Base-by-base conservation (phyloP, 2,888 invertebrate species). In the Meteorus colon region DNA sequence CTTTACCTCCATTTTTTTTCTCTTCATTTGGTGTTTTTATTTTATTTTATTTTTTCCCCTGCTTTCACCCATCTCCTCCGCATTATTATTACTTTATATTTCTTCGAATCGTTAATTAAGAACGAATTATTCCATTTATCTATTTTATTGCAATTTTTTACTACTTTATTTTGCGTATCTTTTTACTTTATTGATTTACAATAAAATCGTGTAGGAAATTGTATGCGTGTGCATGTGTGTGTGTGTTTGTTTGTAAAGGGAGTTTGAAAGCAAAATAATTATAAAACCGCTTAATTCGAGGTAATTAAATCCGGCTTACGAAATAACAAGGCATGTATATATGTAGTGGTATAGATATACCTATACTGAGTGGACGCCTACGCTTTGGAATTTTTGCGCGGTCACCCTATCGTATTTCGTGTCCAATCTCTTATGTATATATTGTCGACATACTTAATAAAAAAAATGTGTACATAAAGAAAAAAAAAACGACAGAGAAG, bases 281-380 rank as follows among this genome's bases (percentile, higher is more conserved):
- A 55, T 55, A 83, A 85, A 85, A 83, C 81, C 80, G 80, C 82
- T 83, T 83, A 81, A 85, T 83, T 83, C 81, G 81, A 82, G 81
- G 82, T 82, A 85, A 85, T 85, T 85, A 83, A 85, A 85, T 78
- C 73, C 80, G 76, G 71, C 77, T 80, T 80, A 74, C 73, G 77
- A 80, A 80, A 80, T 80, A 55, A 55, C 78, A 73, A 55, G 65
- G 66, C 72, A 34, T 62, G 60, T 63, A 16, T 34, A 70, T 72
- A 74, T 72, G 72, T 41, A 78, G 27, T 29, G 12, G 29, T 62
- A 31, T 62, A 68, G 77, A 78, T 79, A 65, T 75, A 77, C 19
- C 55, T 55, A 55, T 55, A 55, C 19, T 55, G 78, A 77, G 78
- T 79, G n/a, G 24, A 82, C 81, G 82, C 79, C 78, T 78, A 80